Evolutionary conservation across 2,113 vertebrate species (phyloP).

Genomic region (Charadrius vociferus): DNA sequence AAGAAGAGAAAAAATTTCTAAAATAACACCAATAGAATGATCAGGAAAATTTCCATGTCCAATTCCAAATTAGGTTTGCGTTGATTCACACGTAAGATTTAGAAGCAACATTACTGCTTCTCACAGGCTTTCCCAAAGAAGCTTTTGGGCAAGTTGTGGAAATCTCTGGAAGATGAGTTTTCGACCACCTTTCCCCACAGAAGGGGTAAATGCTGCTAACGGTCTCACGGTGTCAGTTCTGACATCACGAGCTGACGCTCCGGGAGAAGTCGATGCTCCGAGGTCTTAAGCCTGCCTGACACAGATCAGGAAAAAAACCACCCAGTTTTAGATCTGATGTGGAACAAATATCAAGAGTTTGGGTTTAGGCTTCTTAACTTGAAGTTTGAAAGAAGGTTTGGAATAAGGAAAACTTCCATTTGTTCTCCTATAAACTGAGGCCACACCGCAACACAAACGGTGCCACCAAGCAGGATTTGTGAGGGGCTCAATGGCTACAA

Average conservation of each 20-base stretch:
- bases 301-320: not conserved
- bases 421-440: not conserved
- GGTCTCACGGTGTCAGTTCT: not conserved
- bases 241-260: not conserved
- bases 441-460: accelerated
- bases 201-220: not conserved
- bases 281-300: not conserved
- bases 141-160: not conserved
- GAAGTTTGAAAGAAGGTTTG: not conserved
- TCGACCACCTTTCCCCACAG: not conserved
- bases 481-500: not conserved
- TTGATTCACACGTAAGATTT: not conserved
- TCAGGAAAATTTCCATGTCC: not conserved
- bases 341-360: not conserved
- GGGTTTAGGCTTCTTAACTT: not conserved
- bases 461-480: not conserved
- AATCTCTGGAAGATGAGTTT: not conserved
- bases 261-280: not conserved
- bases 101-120: not conserved
- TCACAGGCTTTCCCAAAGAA: not conserved
- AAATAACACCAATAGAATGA: not conserved
- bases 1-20: not conserved
- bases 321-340: not conserved
- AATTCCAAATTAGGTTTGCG: not conserved
- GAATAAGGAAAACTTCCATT: not conserved